Evolutionary conservation across 2,888 invertebrate species (phyloP).

Genomic region (Ormia ochracea): DNA sequence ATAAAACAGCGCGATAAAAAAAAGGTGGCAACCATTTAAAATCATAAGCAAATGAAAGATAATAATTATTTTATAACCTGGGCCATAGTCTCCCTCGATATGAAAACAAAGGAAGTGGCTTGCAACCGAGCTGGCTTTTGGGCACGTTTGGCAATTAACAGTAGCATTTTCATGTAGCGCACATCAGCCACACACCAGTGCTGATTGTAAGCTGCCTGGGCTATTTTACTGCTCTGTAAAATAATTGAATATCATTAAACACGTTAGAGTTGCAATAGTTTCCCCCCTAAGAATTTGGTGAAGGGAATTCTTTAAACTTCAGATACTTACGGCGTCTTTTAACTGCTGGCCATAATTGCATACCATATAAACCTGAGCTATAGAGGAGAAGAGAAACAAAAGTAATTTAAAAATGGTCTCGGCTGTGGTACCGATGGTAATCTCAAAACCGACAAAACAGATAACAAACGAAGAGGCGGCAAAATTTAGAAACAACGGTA

Average conservation of each 20-base stretch:
- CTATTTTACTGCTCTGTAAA: conserved; percentile 64
- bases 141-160: conserved; percentile 68
- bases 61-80: too few species aligned
- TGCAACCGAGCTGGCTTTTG: conserved; percentile 68
- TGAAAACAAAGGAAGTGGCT: conserved; percentile 68
- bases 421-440: conserved; percentile 66
- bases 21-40: too few species aligned
- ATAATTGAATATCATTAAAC: too few species aligned
- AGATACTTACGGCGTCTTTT: conserved; percentile 68
- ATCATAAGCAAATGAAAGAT: too few species aligned
- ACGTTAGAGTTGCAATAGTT: too few species aligned
- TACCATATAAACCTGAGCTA: conserved; percentile 70
- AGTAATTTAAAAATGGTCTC: conserved; percentile 68
- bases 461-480: conserved; percentile 65
- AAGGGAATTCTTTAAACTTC: too few species aligned
- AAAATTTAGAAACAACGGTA: conserved; percentile 66
- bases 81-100: conserved; percentile 69
- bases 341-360: conserved; percentile 70
- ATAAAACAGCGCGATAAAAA: too few species aligned
- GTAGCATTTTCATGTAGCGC: conserved; percentile 67
- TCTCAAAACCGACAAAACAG: conserved; percentile 70
- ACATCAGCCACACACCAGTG: conserved; percentile 68
- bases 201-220: conserved; percentile 68
- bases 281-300: too few species aligned
- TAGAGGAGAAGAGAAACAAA: conserved; percentile 68